phyloP scores from a whole-genome alignment of 2,888 invertebrate species.

The Eudasyphora cyanicolor region DNA sequence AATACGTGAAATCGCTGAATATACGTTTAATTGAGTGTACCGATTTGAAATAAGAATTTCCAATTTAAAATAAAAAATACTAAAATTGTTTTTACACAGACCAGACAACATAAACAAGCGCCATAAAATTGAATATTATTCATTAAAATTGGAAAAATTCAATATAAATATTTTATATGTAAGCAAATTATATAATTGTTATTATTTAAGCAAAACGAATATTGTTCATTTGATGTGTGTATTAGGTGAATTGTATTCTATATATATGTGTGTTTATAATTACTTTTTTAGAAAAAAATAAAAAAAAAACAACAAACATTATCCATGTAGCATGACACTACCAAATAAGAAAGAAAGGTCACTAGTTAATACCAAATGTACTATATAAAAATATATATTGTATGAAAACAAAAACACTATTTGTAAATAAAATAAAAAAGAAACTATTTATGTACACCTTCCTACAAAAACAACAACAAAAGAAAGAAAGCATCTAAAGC shows the following conservation, averaged over 20 bases:
- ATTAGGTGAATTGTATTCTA: conserved; percentile 1
- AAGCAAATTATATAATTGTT: background rate
- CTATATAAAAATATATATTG: conserved; percentile 22
- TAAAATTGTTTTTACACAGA: background rate
- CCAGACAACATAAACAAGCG: background rate
- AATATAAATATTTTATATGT: background rate
- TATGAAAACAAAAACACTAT: conserved; percentile 30
- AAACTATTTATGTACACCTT: conserved; percentile 64
- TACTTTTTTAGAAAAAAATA: conserved; percentile 24
- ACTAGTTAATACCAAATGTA: conserved; percentile 38
- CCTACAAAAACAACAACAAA: conserved; percentile 44
- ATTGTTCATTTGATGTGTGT: conserved; percentile 27
- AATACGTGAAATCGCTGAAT: no score
- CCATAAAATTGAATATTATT: background rate
- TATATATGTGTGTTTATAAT: conserved; percentile 10
- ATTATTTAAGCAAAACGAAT: background rate
- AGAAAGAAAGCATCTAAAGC: background rate
- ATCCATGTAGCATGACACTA: background rate
- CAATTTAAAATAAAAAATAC: background rate
- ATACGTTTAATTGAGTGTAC: no score
- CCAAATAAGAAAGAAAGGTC: conserved; percentile 37
- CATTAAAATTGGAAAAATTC: background rate
- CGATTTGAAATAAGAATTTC: background rate
- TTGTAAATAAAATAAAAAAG: conserved; percentile 53
- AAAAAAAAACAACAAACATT: conserved; percentile 18